Conservation (phyloP, 2,888 invertebrate genomes). For the Pocota personata region DNA sequence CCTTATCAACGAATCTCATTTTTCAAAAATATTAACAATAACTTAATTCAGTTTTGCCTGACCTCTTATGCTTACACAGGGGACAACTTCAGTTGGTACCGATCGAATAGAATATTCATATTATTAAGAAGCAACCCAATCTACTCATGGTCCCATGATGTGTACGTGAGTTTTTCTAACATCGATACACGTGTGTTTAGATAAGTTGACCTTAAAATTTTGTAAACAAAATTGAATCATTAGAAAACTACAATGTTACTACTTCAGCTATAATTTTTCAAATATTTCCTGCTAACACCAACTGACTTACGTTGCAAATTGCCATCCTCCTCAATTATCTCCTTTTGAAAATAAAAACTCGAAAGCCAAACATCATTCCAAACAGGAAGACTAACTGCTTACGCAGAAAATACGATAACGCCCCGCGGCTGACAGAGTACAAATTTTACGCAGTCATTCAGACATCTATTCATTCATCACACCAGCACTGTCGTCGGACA, state of each 20-base stretch:
- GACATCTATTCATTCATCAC: conserved; percentile 67
- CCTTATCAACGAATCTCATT: no score
- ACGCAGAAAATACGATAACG: conserved; percentile 49
- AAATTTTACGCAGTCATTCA: conserved; percentile 66
- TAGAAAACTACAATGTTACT: not conserved
- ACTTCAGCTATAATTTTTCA: not conserved
- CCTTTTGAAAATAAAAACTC: not conserved
- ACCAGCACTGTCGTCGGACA: conserved; percentile 37
- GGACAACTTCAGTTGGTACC: no score
- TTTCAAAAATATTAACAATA: no score
- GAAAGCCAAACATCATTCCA: conserved; percentile 25
- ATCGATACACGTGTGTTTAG: not conserved
- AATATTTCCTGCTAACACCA: not conserved
- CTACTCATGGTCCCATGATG: no score
- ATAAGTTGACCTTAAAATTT: not conserved
- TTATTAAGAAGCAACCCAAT: no score
- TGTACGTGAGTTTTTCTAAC: not conserved
- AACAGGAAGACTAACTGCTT: conserved; percentile 50
- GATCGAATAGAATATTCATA: no score
- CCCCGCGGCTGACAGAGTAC: conserved; percentile 45
- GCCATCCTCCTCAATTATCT: not conserved
- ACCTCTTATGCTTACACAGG: no score
- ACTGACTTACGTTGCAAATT: not conserved
- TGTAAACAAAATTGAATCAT: not conserved
- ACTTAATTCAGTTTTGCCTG: no score